phyloP scores from a whole-genome alignment of 2,888 invertebrate species.

The Drosophila quinaria region DNA sequence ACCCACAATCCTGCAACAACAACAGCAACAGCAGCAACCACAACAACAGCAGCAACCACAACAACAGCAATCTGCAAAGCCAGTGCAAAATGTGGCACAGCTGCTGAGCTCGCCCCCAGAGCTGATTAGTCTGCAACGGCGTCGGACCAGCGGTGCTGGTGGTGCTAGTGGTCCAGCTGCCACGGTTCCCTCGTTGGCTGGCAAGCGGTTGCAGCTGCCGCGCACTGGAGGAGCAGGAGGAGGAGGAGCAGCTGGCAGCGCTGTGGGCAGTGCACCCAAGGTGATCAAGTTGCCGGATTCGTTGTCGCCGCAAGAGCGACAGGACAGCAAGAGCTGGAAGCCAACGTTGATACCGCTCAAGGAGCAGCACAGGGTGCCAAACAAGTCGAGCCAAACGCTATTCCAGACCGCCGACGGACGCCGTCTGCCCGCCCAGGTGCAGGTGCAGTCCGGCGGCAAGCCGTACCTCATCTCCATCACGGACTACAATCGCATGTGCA shows the following conservation, averaged over 20 bases:
- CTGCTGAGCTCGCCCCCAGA: slow-evolving; percentile 87
- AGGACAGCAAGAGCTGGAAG: slow-evolving; percentile 89
- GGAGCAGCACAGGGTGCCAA: slow-evolving; percentile 80
- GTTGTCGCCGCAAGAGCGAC: slow-evolving; percentile 85
- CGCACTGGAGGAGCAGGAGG: slow-evolving; percentile 70
- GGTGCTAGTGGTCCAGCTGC: slow-evolving; percentile 1
- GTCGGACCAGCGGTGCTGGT: slow-evolving; percentile 74
- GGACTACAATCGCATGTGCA: slow-evolving; percentile 93
- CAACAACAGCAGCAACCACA: slow-evolving; percentile 6
- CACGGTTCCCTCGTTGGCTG: slow-evolving; percentile 4
- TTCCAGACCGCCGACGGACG: slow-evolving; percentile 88
- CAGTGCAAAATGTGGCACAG: slow-evolving; percentile 47
- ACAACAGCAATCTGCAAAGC: slow-evolving; percentile 4
- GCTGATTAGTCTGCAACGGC: slow-evolving; percentile 87
- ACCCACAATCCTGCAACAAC: slow-evolving; percentile 33
- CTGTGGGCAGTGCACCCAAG: slow-evolving; percentile 71
- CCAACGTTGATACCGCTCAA: slow-evolving; percentile 90
- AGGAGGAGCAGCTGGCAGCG: slow-evolving; percentile 72
- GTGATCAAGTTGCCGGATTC: slow-evolving; percentile 84
- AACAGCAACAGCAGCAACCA: slow-evolving; percentile 18
- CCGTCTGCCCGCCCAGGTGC: slow-evolving; percentile 89
- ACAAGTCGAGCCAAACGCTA: slow-evolving; percentile 82
- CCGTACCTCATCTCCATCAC: slow-evolving; percentile 92
- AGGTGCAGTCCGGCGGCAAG: slow-evolving; percentile 92
- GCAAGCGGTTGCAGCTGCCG: slow-evolving; percentile 68